phyloP scores from a whole-genome alignment of 2,888 invertebrate species.

The Mesorhabditis belari region DNA sequence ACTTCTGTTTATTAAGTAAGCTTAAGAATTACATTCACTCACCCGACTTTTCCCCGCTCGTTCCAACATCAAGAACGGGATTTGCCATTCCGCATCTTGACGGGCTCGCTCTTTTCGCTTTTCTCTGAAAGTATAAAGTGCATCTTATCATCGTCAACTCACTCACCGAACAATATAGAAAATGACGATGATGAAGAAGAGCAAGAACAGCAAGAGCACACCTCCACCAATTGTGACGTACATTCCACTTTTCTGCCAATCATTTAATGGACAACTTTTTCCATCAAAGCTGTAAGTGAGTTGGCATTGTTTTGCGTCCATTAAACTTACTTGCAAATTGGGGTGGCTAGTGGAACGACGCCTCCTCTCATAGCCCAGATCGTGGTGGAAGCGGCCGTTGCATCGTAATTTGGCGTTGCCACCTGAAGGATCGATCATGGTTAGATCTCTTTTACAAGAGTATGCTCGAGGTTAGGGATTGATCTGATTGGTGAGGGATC shows the following conservation, averaged over 20 bases:
- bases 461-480: no score
- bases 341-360: neutral
- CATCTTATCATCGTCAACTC: neutral
- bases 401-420: neutral
- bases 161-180: neutral
- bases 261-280: neutral
- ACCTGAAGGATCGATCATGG: no score
- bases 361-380: neutral
- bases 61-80: constrained; percentile 11
- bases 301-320: neutral
- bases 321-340: neutral
- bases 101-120: constrained; percentile 22
- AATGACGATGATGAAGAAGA: neutral
- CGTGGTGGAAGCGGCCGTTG: neutral
- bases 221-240: neutral
- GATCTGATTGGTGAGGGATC: no score
- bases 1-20: no score
- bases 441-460: no score
- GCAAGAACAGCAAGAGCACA: neutral
- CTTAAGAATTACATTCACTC: no score
- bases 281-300: neutral
- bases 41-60: no score
- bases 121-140: constrained; percentile 3
- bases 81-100: constrained; percentile 28
- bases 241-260: neutral